Conservation (phyloP, 2,113 vertebrate species). For the Hystrix brachyura region DNA sequence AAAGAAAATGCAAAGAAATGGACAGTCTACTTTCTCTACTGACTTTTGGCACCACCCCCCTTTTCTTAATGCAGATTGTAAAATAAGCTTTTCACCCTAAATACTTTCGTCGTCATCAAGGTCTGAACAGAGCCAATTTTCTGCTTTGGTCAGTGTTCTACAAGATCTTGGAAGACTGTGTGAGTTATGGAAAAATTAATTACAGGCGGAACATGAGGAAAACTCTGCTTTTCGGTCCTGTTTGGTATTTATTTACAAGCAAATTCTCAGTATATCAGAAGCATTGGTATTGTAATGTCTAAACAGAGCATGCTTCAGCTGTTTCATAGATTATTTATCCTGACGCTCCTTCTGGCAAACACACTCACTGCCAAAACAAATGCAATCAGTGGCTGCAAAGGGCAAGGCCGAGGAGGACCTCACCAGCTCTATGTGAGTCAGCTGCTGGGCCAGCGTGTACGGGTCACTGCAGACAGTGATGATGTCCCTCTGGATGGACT, state of each 20-base stretch:
- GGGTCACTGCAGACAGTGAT: slow-evolving; percentile 95
- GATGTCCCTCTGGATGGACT: slow-evolving; percentile 94
- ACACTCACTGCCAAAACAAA: slow-evolving; percentile 27
- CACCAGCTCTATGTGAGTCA: slow-evolving; percentile 97
- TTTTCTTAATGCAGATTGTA: slow-evolving; percentile 13
- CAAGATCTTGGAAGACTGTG: not conserved
- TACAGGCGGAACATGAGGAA: not conserved
- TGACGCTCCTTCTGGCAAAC: not conserved
- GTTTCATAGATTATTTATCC: not conserved
- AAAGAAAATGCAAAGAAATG: not conserved
- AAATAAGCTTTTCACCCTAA: slow-evolving; percentile 46
- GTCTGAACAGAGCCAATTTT: slow-evolving; percentile 18
- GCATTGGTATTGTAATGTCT: not conserved
- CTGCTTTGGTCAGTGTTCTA: not conserved
- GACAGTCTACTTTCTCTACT: not conserved
- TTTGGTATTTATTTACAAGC: slow-evolving; percentile 1
- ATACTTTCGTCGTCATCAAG: not conserved
- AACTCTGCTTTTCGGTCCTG: not conserved
- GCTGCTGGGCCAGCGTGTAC: slow-evolving; percentile 95
- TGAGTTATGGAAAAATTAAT: not conserved
- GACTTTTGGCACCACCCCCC: not conserved
- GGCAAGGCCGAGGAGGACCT: slow-evolving; percentile 75
- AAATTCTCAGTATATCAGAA: not conserved
- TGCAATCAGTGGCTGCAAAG: not conserved
- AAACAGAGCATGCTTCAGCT: not conserved